Evolutionary conservation across 2,113 vertebrate genomes (phyloP).

Genomic region (Cygnus atratus): DNA sequence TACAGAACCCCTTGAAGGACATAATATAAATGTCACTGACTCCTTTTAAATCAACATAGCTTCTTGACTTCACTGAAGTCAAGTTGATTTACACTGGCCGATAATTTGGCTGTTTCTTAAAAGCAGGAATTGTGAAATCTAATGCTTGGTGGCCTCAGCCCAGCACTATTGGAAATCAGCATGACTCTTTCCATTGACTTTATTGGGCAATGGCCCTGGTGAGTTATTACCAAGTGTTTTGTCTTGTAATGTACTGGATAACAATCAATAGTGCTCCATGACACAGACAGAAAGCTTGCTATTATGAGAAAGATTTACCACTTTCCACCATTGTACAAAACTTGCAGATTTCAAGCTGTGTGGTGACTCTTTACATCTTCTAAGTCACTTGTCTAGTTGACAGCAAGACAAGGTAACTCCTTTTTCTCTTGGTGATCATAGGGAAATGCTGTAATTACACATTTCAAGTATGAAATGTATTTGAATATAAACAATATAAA

Average conservation of each 20-base stretch:
- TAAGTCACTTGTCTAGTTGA: not conserved
- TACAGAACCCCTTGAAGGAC: not conserved
- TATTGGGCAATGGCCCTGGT: not conserved
- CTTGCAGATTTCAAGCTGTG: not conserved
- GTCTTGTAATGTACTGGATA: not conserved
- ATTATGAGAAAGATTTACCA: conserved; percentile 1
- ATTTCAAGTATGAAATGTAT: not conserved
- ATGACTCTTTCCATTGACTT: not conserved
- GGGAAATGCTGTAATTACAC: rapidly evolving
- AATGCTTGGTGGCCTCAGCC: not conserved
- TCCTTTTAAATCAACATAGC: conserved; percentile 24
- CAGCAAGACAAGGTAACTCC: not conserved
- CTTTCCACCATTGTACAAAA: not conserved
- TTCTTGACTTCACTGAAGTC: not conserved
- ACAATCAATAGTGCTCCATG: conserved; percentile 33
- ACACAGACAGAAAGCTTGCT: conserved; percentile 17
- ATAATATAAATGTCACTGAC: conserved; percentile 16
- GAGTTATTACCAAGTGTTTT: not conserved
- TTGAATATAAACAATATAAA: not conserved
- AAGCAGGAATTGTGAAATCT: conserved; percentile 2
- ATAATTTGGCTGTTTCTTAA: conserved; percentile 23
- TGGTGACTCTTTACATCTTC: not conserved
- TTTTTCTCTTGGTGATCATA: not conserved
- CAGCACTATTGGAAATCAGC: not conserved
- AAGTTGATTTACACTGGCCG: not conserved